Evolutionary conservation across 2,113 vertebrate genomes (phyloP), one percentile per base, ranked within the genome.

Genomic region (Microcebus jonahi): DNA sequence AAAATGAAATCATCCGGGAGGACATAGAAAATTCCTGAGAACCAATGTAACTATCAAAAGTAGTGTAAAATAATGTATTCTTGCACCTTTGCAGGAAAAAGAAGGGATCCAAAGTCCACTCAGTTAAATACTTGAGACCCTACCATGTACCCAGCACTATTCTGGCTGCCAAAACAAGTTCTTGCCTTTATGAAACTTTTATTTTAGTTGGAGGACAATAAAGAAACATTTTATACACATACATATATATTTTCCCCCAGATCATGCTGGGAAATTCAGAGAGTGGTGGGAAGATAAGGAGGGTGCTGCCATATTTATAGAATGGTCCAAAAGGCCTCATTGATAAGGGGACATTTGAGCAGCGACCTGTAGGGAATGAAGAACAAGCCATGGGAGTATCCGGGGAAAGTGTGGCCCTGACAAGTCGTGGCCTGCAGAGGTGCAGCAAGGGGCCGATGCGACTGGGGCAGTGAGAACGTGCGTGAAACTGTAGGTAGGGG

Each of bases 21-120:
- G n/a, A 81, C 57, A 90, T n/a, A 77, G 36, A 92, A 90, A 96
- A 70, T 90, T 77, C 82, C 31, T 87, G 17, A 90, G 21, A 88
- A 61, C 18, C 15, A 82, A 77, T 15, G 18, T 42, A 94, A 96
- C 48, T 45, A 90, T 45, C 5, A 67, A 86, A 57, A 90, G 23
- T 36, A 36, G 63, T 45, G 94, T 77, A 89, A 92, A 90, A 90
- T 86, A 67, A 70, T 61, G 8, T 83, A 75, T 63, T 85, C 34
- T 67, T 50, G 7, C 10, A 93, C 50, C 34, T 81, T 76, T 83
- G 13, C 11, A 80, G 39, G 18, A 23, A 20, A 59, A 75, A 67
- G 36, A 61, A 50, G 55, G 21, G 18, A 86, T 61, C 34, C 42
- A 29, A 94, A 86, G 21, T 59, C 25, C 27, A 55, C 76, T 90